These are phyloP conservation scores for Triplophysa siluroides DNA, from an alignment of 2,113 vertebrate species.

Conservation along the genomic window DNA sequence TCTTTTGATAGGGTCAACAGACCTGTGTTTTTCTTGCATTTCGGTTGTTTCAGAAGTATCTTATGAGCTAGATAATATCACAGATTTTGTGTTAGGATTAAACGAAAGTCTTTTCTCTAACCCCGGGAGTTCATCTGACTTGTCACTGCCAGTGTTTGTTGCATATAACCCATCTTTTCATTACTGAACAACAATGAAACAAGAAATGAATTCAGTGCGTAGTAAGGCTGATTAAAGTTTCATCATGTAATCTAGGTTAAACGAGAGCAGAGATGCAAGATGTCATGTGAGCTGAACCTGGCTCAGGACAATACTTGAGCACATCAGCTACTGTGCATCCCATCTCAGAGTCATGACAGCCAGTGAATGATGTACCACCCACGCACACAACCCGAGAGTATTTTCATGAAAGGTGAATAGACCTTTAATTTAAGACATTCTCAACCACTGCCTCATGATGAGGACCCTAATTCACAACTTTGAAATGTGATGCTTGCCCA, in stretches of 20 bases:
- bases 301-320: conserved; percentile 8
- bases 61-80: no score
- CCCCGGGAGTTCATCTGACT: conserved; percentile 18
- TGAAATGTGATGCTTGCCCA: no score
- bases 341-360: conserved; percentile 17
- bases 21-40: conserved; percentile 28
- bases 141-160: conserved; percentile 37
- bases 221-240: conserved; percentile 72
- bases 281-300: conserved; percentile 10
- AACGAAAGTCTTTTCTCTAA: conserved; percentile 8
- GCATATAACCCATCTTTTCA: conserved; percentile 52
- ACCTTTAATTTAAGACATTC: neutral
- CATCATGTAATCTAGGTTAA: conserved; percentile 53
- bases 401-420: neutral
- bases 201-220: conserved; percentile 68
- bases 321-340: conserved; percentile 6
- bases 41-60: neutral
- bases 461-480: no score
- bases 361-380: conserved; percentile 2
- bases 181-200: conserved; percentile 60
- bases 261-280: conserved; percentile 47
- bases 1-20: conserved; percentile 27
- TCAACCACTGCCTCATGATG: neutral
- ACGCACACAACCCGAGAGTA: neutral
- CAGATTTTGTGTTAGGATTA: neutral